Conservation (phyloP, 2,797 vertebrate genomes). For the Hemitrygon akajei region DNA sequence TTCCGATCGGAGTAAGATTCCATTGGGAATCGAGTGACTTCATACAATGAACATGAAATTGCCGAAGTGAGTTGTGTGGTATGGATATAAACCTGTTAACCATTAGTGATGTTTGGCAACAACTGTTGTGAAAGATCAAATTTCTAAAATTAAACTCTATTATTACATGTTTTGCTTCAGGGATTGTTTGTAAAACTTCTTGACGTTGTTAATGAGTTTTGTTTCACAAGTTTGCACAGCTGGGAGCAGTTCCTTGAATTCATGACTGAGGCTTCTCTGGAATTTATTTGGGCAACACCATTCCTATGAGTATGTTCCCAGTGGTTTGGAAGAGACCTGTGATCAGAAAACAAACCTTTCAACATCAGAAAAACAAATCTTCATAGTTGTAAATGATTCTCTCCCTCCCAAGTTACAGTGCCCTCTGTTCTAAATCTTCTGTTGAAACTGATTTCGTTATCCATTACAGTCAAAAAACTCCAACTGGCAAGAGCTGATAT, state of each 20-base stretch:
- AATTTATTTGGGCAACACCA: constrained; percentile 25
- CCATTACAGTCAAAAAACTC: neutral
- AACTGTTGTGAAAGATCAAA: neutral
- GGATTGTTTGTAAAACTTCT: neutral
- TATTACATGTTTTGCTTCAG: neutral
- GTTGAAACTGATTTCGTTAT: too few relatives aligned
- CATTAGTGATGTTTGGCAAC: neutral
- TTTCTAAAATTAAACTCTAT: neutral
- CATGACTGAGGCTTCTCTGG: neutral
- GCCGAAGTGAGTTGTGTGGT: neutral
- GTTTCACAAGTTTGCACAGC: constrained; percentile 31
- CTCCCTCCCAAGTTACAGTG: neutral
- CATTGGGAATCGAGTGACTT: neutral
- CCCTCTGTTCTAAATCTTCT: neutral
- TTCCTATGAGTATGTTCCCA: neutral
- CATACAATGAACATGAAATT: neutral
- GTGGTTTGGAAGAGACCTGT: constrained; percentile 10
- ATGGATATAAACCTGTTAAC: neutral
- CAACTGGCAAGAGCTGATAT: neutral
- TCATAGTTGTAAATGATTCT: neutral
- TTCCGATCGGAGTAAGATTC: neutral
- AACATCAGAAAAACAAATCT: neutral
- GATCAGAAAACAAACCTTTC: neutral
- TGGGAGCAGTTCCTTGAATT: neutral
- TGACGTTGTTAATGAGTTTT: constrained; percentile 2